phyloP scores from a whole-genome alignment of 2,888 invertebrate genomes.

The Scelioninae gen. 1 region DNA sequence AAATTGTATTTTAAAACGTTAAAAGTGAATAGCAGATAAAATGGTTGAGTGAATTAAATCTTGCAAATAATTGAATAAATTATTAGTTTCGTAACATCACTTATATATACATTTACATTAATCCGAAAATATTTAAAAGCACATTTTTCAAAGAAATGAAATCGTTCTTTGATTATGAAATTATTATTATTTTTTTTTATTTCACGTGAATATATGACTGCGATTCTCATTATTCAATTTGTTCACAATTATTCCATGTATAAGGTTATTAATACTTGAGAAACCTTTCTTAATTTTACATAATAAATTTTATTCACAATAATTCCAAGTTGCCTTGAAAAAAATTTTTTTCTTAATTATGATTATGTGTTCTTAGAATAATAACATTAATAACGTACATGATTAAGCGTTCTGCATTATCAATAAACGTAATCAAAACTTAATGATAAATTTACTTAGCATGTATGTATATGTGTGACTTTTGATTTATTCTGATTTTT shows the following conservation, averaged over 20 bases:
- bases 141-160: background rate
- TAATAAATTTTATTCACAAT: conserved; percentile 33
- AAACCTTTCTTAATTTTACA: conserved; percentile 47
- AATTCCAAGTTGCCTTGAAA: conserved; percentile 40
- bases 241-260: conserved; percentile 3
- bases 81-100: too few relatives aligned
- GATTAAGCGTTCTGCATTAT: conserved; percentile 64
- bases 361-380: conserved; percentile 58
- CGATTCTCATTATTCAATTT: conserved; percentile 9
- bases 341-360: conserved; percentile 54
- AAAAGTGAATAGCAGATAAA: too few relatives aligned
- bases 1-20: too few relatives aligned
- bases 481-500: conserved; percentile 64
- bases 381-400: conserved; percentile 62
- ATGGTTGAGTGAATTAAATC: too few relatives aligned
- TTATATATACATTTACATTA: too few relatives aligned
- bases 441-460: conserved; percentile 60
- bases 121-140: too few relatives aligned
- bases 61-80: too few relatives aligned
- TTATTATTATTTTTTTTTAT: too few relatives aligned
- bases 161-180: background rate
- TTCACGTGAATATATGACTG: background rate
- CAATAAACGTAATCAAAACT: conserved; percentile 67
- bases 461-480: conserved; percentile 32
- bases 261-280: too few relatives aligned